phyloP scores from a whole-genome alignment of 2,888 invertebrate species.

The Liopterus haemorrhoidalis region DNA sequence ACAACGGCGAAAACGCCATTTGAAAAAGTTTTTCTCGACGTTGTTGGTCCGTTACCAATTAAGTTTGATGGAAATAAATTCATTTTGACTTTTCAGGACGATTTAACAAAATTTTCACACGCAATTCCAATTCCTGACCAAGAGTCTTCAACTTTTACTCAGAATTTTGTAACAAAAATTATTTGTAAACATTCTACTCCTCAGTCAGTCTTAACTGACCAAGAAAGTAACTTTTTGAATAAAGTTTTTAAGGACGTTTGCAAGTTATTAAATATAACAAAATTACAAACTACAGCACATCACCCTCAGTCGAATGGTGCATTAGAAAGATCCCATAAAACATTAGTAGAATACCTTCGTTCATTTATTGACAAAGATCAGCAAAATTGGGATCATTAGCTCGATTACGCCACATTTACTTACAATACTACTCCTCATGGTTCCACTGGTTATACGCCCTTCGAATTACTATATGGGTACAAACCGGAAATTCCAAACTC shows the following conservation, averaged over 20 bases:
- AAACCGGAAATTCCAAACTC: constrained; percentile 24
- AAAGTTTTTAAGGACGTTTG: no score
- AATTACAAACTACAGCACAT: constrained; percentile 32
- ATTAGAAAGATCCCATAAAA: constrained; percentile 35
- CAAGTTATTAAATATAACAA: constrained; percentile 28
- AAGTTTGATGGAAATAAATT: constrained; percentile 2
- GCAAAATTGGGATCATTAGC: constrained; percentile 34
- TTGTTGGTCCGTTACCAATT: constrained; percentile 11
- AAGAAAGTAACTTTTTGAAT: no score
- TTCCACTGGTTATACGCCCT: constrained; percentile 29
- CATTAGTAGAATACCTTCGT: constrained; percentile 33
- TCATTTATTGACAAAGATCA: constrained; percentile 30
- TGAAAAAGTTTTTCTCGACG: constrained; percentile 15
- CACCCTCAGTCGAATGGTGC: constrained; percentile 34
- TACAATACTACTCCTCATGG: constrained; percentile 31
- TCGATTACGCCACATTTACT: constrained; percentile 29
- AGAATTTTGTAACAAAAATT: no score
- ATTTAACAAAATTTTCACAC: constrained; percentile 7
- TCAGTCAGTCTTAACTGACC: no score
- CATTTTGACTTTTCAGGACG: constrained; percentile 3
- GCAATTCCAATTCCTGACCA: no score
- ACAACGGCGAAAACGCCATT: constrained; percentile 8
- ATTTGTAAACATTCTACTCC: no score
- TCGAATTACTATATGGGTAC: constrained; percentile 29
- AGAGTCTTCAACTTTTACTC: no score